These are phyloP conservation scores for Ctenoplectra terminalis DNA, from an alignment of 1,140 invertebrate species.

Conservation along the genomic window DNA sequence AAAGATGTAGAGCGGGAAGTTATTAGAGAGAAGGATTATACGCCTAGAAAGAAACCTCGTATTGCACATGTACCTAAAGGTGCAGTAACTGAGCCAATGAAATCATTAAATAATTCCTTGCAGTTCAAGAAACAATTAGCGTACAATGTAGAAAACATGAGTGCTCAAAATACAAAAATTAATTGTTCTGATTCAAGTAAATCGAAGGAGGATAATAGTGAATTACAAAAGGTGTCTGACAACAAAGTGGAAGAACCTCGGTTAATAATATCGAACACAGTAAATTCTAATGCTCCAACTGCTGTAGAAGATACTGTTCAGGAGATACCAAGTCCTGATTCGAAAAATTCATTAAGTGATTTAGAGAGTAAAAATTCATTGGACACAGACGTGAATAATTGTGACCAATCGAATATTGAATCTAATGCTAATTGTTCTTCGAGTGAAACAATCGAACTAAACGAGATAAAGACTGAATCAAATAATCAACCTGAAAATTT, in stretches of 20 bases:
- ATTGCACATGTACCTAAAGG: slow-evolving; percentile 65
- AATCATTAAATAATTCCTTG: neutral
- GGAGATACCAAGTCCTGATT: too few species aligned
- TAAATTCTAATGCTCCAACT: neutral
- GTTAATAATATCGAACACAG: neutral
- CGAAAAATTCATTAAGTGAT: neutral
- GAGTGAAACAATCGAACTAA: neutral
- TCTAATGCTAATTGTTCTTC: neutral
- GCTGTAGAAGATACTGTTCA: neutral
- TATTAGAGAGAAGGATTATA: slow-evolving; percentile 14
- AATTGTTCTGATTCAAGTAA: neutral
- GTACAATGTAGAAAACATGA: neutral
- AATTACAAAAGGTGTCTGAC: neutral
- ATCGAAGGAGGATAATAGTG: neutral
- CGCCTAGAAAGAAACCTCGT: slow-evolving; percentile 55
- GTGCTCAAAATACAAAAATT: neutral
- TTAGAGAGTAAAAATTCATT: neutral
- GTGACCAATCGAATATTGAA: neutral
- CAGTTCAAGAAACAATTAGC: neutral
- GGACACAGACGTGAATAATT: neutral
- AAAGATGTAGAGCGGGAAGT: neutral
- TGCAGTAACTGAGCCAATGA: neutral
- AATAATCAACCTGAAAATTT: neutral
- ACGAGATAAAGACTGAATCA: neutral
- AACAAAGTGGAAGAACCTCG: neutral